Evolutionary conservation across 2,113 vertebrate species (phyloP).

Genomic region (Setophaga coronata): DNA sequence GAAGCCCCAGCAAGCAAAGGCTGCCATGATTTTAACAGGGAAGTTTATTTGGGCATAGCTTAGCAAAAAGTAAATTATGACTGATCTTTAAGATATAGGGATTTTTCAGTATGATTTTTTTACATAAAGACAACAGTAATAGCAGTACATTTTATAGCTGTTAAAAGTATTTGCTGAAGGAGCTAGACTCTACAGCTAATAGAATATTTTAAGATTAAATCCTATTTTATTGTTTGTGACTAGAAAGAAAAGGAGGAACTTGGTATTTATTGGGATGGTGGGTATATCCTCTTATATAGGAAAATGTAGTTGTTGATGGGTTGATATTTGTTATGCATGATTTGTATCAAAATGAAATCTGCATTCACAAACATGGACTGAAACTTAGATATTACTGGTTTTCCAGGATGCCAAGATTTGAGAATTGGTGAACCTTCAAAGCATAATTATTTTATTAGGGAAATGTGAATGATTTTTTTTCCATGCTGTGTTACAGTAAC

Average conservation of each 20-base stretch:
- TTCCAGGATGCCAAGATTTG: not conserved
- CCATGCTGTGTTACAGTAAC: not conserved
- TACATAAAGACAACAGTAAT: not conserved
- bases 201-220: not conserved
- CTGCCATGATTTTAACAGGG: not conserved
- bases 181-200: not conserved
- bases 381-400: not conserved
- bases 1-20: not conserved
- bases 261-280: not conserved
- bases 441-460: not conserved
- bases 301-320: not conserved
- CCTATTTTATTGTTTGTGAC: not conserved
- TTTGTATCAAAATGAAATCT: not conserved
- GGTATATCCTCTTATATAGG: not conserved
- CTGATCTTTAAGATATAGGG: not conserved
- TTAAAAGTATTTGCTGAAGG: not conserved
- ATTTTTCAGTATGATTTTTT: not conserved
- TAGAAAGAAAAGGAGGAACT: not conserved
- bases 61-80: not conserved
- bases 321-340: rapidly evolving
- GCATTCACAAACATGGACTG: not conserved
- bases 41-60: not conserved
- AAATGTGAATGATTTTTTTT: not conserved
- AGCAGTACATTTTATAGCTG: not conserved
- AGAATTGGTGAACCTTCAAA: not conserved